These are phyloP conservation scores for Columba guinea DNA, from an alignment of 2,797 vertebrate species.

Conservation along the genomic window DNA sequence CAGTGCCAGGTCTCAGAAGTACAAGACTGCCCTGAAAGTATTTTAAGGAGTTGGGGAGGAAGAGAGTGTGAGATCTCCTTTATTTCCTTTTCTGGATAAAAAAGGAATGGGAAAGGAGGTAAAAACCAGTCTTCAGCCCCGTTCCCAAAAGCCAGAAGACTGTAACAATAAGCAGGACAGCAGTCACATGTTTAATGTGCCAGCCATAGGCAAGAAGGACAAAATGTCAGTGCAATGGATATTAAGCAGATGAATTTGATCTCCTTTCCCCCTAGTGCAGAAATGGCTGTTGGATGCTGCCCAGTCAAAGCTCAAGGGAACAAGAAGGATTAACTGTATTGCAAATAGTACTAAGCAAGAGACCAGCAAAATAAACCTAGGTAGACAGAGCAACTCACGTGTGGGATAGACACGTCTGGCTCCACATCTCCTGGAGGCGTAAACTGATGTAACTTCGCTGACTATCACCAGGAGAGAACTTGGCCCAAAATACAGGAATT, in stretches of 20 bases:
- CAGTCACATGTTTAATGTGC: background rate
- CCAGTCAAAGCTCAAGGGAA: background rate
- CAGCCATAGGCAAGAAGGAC: background rate
- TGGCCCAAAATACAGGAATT: background rate
- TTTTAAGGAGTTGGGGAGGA: background rate
- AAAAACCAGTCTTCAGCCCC: background rate
- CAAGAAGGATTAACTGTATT: background rate
- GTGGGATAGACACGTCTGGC: background rate
- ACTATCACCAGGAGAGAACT: background rate
- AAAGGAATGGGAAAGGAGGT: background rate
- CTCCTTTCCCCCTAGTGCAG: background rate
- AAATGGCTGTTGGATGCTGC: background rate
- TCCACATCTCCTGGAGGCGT: background rate
- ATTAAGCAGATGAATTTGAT: slow-evolving; percentile 25
- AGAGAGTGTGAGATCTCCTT: background rate
- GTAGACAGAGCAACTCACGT: background rate
- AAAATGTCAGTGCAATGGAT: slow-evolving; percentile 26
- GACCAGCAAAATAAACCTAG: background rate
- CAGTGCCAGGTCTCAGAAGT: background rate
- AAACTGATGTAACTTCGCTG: background rate
- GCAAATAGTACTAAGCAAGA: background rate
- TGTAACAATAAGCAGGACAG: background rate
- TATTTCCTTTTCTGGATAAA: background rate
- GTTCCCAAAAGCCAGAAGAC: background rate
- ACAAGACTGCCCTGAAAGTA: background rate